Conservation (phyloP, 2,797 vertebrate species). For the Heterohyrax brucei region DNA sequence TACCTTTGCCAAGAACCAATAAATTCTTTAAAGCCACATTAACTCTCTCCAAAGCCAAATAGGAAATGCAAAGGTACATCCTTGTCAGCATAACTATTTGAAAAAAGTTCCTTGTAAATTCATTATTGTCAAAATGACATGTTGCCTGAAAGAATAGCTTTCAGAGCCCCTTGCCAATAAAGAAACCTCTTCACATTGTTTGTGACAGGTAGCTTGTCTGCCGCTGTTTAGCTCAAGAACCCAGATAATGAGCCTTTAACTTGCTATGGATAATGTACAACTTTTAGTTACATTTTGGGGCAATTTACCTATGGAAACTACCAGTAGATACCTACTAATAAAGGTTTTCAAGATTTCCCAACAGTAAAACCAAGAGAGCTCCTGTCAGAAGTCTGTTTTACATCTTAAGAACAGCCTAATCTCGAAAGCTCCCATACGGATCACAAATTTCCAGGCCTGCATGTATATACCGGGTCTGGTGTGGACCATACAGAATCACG, state of each 20-base stretch:
- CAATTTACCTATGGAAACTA: neutral
- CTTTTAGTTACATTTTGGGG: neutral
- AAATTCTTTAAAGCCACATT: constrained; percentile 41
- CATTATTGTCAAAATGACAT: neutral
- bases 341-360: constrained; percentile 23
- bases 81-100: constrained; percentile 2
- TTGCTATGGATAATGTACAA: neutral
- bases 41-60: constrained; percentile 33
- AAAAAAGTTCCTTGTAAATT: constrained; percentile 14
- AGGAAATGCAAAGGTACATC: neutral
- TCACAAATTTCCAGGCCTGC: constrained; percentile 84
- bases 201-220: neutral
- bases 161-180: constrained; percentile 69
- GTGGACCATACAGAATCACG: constrained; percentile 83
- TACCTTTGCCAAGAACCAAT: neutral
- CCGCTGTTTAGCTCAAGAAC: neutral
- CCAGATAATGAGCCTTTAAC: neutral
- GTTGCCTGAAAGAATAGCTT: constrained; percentile 40
- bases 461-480: constrained; percentile 74
- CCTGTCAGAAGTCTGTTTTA: constrained; percentile 31
- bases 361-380: neutral
- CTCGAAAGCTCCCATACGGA: constrained; percentile 83
- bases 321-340: neutral
- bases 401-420: constrained; percentile 70
- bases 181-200: neutral